These are phyloP conservation scores for Steinernema hermaphroditum DNA, from an alignment of 2,888 invertebrate species.

Conservation along the genomic window DNA sequence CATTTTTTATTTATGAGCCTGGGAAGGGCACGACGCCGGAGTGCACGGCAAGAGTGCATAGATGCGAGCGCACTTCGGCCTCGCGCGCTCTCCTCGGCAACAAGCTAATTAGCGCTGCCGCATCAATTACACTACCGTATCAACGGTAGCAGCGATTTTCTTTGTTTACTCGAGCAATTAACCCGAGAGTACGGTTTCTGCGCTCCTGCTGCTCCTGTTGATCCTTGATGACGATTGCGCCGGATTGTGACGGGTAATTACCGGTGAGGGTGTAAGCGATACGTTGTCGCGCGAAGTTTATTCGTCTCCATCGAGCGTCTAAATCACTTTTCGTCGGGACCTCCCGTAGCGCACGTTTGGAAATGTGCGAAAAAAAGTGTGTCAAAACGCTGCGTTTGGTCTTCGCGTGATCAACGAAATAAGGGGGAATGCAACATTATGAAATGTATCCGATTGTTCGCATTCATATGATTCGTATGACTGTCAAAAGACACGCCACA, in stretches of 20 bases:
- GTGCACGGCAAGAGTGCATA: conserved; percentile 3
- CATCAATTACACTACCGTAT: not conserved
- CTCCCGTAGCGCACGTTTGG: not conserved
- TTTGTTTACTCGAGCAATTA: conserved; percentile 5
- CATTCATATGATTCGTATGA: no score
- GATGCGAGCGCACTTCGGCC: not conserved
- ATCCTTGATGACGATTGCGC: not conserved
- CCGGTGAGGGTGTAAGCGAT: conserved; percentile 8
- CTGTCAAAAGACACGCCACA: no score
- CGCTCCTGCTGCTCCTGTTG: not conserved
- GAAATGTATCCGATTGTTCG: not conserved
- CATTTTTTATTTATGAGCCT: not conserved
- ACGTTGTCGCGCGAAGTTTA: not conserved
- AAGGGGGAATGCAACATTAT: conserved; percentile 10
- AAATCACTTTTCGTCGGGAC: conserved; percentile 2
- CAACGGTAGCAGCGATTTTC: not conserved
- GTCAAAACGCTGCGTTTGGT: conserved; percentile 3
- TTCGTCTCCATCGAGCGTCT: not conserved
- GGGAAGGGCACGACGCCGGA: not conserved
- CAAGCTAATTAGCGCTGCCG: conserved; percentile 3
- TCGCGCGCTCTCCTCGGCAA: not conserved
- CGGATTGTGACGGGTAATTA: conserved; percentile 12
- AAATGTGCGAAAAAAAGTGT: not conserved
- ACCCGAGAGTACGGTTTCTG: not conserved
- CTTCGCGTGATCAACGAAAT: conserved; percentile 1